Percentiles rank a stretch among this genome's conserved stretches.
Evolutionary conservation across 2,113 vertebrate genomes (phyloP).

Genomic region (Machaerirhynchus nigripectus): DNA sequence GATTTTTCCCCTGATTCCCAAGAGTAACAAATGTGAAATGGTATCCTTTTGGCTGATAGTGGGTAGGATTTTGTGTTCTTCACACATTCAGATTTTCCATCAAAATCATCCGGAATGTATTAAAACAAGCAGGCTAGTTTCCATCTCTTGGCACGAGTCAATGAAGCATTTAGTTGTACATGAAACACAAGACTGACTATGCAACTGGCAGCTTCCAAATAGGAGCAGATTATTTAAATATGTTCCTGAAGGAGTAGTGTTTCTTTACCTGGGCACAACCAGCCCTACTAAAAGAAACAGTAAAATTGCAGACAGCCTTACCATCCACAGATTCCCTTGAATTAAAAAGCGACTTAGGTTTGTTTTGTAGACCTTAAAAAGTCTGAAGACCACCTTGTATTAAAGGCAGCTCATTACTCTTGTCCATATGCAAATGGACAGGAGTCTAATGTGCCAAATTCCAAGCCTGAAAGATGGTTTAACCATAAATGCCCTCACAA

Average conservation of each 20-base stretch:
- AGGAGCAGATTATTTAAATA: neutral
- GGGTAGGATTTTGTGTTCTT: neutral
- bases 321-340: neutral
- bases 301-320: neutral
- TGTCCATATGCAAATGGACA: neutral
- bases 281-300: neutral
- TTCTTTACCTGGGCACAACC: neutral
- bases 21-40: neutral
- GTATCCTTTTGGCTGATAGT: neutral
- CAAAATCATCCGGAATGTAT: neutral
- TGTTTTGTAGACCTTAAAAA: neutral
- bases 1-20: neutral
- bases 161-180: neutral
- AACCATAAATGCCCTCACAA: neutral
- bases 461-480: neutral
- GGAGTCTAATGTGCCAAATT: neutral
- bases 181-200: neutral
- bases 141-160: neutral
- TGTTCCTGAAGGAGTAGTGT: neutral
- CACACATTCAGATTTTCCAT: neutral
- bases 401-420: neutral
- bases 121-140: conserved; percentile 11
- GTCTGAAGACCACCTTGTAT: neutral
- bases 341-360: neutral
- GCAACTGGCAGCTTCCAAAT: neutral